phyloP scores from a whole-genome alignment of 2,797 vertebrate genomes.

The Tiaroga cobitis region DNA sequence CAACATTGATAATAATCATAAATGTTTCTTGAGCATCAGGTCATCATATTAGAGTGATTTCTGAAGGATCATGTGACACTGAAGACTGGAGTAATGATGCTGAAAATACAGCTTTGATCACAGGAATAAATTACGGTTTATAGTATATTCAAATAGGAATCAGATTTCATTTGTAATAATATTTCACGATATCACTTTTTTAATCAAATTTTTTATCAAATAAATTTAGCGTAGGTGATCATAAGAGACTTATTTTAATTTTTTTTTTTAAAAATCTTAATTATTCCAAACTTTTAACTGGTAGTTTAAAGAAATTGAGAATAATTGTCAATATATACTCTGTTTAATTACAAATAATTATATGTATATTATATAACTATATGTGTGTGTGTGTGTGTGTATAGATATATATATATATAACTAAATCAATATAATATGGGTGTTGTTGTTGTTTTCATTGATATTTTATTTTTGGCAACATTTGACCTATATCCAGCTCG shows the following conservation, averaged over 20 bases:
- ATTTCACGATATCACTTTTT: background rate
- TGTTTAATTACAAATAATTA: background rate
- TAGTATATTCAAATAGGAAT: background rate
- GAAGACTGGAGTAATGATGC: background rate
- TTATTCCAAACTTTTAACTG: background rate
- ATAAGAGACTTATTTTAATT: background rate
- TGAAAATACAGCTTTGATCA: background rate
- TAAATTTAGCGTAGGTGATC: background rate
- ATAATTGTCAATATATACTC: background rate
- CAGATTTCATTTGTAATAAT: background rate
- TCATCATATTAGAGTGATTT: background rate
- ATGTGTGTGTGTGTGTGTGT: too few relatives aligned
- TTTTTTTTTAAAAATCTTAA: background rate
- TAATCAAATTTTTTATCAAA: background rate
- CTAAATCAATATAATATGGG: too few relatives aligned
- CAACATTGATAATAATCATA: too few relatives aligned
- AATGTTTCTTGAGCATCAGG: background rate
- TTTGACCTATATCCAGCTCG: too few relatives aligned
- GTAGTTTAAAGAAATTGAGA: background rate
- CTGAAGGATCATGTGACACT: background rate
- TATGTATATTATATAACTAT: too few relatives aligned
- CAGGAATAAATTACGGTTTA: background rate
- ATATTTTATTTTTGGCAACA: too few relatives aligned
- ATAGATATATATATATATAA: too few relatives aligned
- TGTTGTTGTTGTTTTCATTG: too few relatives aligned